phyloP scores from a whole-genome alignment of 2,797 vertebrate species.

The Smutsia temminckii region DNA sequence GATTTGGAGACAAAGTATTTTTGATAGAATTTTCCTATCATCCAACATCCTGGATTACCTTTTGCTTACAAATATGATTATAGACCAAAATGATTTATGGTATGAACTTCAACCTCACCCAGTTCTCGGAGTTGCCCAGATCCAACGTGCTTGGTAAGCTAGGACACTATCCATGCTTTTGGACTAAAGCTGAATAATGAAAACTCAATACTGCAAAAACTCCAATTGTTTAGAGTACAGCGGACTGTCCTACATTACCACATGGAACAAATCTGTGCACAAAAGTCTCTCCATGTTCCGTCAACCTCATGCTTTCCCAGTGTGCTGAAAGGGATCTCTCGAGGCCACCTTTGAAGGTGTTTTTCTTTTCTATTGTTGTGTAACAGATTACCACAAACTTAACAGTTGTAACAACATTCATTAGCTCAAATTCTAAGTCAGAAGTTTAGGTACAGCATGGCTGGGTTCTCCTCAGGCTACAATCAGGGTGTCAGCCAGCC shows the following conservation, averaged over 20 bases:
- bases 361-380: neutral
- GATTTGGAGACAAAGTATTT: neutral
- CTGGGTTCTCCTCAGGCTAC: neutral
- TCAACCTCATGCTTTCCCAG: neutral
- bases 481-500: neutral
- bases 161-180: neutral
- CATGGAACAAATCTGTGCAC: neutral
- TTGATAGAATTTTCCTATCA: neutral
- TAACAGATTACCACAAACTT: neutral
- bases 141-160: slow-evolving; percentile 20
- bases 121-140: neutral
- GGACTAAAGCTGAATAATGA: slow-evolving; percentile 10
- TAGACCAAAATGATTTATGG: neutral
- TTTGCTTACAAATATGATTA: neutral
- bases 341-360: neutral
- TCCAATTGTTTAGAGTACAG: neutral
- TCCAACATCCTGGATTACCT: neutral
- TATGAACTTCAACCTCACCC: neutral
- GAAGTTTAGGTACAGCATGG: neutral
- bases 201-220: neutral
- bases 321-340: neutral
- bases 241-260: neutral
- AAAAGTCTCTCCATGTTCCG: neutral
- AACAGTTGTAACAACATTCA: neutral
- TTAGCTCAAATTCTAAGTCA: neutral